Evolutionary conservation across 2,888 invertebrate species (phyloP).

Genomic region (Phalera bucephala): DNA sequence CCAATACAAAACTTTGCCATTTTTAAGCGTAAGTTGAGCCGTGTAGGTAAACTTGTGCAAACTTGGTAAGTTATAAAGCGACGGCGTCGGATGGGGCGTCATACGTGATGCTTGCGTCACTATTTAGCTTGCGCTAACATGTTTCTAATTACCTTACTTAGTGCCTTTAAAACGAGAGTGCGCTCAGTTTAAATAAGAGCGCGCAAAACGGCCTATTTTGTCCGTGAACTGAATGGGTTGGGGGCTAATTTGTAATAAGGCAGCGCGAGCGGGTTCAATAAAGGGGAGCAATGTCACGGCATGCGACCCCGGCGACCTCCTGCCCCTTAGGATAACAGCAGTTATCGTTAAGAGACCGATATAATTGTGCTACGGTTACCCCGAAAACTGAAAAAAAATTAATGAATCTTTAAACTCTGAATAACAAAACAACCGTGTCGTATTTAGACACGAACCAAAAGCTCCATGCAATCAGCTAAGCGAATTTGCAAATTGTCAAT

Average conservation of each 20-base stretch:
- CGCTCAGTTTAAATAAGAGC: constrained; percentile 70
- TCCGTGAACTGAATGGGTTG: constrained; percentile 68
- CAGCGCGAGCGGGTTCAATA: constrained; percentile 66
- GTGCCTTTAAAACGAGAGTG: constrained; percentile 63
- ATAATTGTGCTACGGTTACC: constrained; percentile 25
- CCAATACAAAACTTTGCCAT: constrained; percentile 22
- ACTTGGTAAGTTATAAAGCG: constrained; percentile 11
- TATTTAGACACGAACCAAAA: too few relatives aligned
- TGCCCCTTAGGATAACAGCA: constrained; percentile 53
- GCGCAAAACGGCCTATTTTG: constrained; percentile 67
- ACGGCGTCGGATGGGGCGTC: constrained; percentile 24
- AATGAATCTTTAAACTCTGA: constrained; percentile 8
- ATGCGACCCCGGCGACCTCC: constrained; percentile 45
- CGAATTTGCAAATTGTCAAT: too few relatives aligned
- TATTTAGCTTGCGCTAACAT: constrained; percentile 56
- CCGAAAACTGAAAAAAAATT: constrained; percentile 25
- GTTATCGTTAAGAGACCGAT: constrained; percentile 51
- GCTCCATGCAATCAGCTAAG: too few relatives aligned
- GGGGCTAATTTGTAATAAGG: constrained; percentile 75
- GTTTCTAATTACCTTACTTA: constrained; percentile 75
- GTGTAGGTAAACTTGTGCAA: constrained; percentile 8
- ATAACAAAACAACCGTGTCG: neutral
- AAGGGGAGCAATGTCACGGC: constrained; percentile 64
- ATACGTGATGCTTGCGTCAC: constrained; percentile 35
- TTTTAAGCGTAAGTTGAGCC: constrained; percentile 19